Evolutionary conservation across 2,888 invertebrate genomes (phyloP), one percentile per base, ranked within the genome.

Genomic region (Nycteola revayana): DNA sequence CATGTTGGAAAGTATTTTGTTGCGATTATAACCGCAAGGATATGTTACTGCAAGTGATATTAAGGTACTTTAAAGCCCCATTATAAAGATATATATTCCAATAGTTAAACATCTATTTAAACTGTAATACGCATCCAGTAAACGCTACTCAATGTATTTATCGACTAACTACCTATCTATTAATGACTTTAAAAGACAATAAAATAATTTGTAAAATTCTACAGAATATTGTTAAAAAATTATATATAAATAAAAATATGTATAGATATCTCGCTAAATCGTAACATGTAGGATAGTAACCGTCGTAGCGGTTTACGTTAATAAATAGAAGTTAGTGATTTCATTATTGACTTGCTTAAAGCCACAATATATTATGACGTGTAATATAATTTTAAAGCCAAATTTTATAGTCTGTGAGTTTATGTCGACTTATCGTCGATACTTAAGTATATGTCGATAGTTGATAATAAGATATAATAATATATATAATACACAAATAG

Each of bases 331-430:
- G 73, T 68, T 71, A 77, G 79, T 78, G 80, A 74, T 66, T 79
- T 77, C 52, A 75, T 5, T 14, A 14, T 75, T 82, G 84, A 82
- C 86, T 83, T 77, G 77, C 80, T 81, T 86, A 87, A 82, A 86
- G 85, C 80, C 80, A 78, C 71, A 74, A 79, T 78, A 82, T 66
- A 78, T 80, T 66, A 78, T 80, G 80, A 59, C 57, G 31, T 76
- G 79, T 83, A 67, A 83, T 85, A 87, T 77, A 76, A 68, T 70
- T 83, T 89, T 89, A 89, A 89, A 89, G 89, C 89, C 88, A 89
- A 88, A 87, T 88, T 82, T 85, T 36, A 79, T 84, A 89, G 89
- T 89, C 89, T 89, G 89, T 89, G 80, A 81, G 86, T 82, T 88
- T 78, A 84, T 82, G 80, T 73, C 80, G 86, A 83, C 85, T 67